A percentile compares a stretch with the other conserved stretches of the same genome.
Conservation (phyloP, 1,140 invertebrate species). For the Sinonovacula constricta region DNA sequence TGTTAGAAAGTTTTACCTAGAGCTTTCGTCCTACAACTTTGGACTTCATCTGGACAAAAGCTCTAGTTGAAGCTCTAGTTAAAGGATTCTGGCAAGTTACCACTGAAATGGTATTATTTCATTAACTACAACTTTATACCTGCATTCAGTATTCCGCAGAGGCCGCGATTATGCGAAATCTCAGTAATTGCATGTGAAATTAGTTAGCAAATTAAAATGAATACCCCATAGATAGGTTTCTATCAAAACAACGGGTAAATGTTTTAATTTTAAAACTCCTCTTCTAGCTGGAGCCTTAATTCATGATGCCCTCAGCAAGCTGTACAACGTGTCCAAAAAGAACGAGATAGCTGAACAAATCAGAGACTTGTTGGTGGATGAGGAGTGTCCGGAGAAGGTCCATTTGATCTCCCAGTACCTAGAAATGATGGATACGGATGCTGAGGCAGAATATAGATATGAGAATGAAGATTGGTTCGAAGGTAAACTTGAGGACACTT, state of each 20-base stretch:
- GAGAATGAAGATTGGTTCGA: constrained; percentile 76
- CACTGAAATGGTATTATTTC: too few relatives aligned
- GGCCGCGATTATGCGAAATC: too few relatives aligned
- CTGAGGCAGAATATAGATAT: constrained; percentile 64
- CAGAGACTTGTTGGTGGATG: constrained; percentile 61
- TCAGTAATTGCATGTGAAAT: too few relatives aligned
- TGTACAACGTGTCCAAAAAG: constrained; percentile 61
- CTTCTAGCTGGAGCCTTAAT: constrained; percentile 67
- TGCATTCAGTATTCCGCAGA: neutral
- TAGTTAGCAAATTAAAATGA: too few relatives aligned
- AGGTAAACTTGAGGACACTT: too few relatives aligned
- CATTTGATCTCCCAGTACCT: constrained; percentile 71
- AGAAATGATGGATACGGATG: constrained; percentile 67
- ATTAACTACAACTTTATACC: neutral
- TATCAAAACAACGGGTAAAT: neutral
- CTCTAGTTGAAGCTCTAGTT: too few relatives aligned
- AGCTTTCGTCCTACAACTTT: too few relatives aligned
- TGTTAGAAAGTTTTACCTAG: too few relatives aligned
- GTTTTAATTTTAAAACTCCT: neutral
- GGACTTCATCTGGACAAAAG: too few relatives aligned
- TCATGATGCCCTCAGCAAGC: constrained; percentile 65
- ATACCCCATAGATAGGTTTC: neutral
- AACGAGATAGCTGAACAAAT: constrained; percentile 70
- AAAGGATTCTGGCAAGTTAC: too few relatives aligned
- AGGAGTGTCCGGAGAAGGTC: constrained; percentile 68